Base-by-base conservation (phyloP, 1,140 invertebrate genomes). In the Aphaenogaster floridana region DNA sequence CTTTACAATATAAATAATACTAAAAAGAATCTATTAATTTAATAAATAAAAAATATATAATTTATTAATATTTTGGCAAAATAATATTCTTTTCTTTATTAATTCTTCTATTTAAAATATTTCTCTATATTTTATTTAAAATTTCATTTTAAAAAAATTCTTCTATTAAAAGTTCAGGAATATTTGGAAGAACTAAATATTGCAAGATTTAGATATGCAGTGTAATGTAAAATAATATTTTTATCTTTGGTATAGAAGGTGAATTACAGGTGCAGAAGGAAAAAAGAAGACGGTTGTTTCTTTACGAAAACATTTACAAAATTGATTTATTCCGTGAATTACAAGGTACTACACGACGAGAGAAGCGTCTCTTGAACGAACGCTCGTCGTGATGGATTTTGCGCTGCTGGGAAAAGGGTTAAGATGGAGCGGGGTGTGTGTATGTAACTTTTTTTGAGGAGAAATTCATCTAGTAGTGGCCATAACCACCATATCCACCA, bases 291-390 rank as follows among this genome's bases (percentile, higher is more conserved):
- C 36, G 13, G 7, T 15, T 39, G 50, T 90, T 92, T 92, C 68
- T 91, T 93, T 92, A 92, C 88, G 88, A 93, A 94, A 94, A 94
- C 86, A 91, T 94, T 93, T 93, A 92, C 77, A 93, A 94, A 94
- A 93, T 92, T 87, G 87, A 87, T 94, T 94, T 94, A 95, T 95
- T 94, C 79, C 89, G 91, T 89, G 79, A 93, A 89, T 92, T 92
- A 28, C 84, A 92, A 91, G 86, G 76, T 86, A 84, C 89, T 94
- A 92, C 86, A 63, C 91, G 80, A 92, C 59, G 48, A 86, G 85
- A 86, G 74, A 90, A 90, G 80, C 90, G 71, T 92, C 79, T 92
- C 91, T 92, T 90, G 90, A 92, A 91, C 80, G 74, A 88, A 45
- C 90, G 90, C 90, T 90, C 84, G 85, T 89, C 85, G 85, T 71